Evolutionary conservation across 2,797 vertebrate genomes (phyloP).

Genomic region (Potorous gilbertii): DNA sequence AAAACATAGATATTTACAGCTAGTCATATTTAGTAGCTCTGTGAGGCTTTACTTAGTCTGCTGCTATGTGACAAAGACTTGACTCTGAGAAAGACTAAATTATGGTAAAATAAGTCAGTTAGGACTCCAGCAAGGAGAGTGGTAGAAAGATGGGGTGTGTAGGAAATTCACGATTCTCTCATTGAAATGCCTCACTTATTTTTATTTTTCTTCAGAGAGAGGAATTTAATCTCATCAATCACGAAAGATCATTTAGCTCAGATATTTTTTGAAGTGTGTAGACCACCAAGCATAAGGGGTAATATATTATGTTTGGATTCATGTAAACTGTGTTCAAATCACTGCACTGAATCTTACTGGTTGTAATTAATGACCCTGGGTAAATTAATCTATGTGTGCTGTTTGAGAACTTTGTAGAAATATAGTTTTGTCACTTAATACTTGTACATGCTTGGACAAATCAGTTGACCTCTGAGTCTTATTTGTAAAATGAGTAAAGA

Average conservation of each 20-base stretch:
- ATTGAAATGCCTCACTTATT: conserved; percentile 42
- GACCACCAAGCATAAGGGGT: background rate
- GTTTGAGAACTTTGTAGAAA: background rate
- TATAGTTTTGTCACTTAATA: background rate
- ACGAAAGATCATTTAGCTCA: conserved; percentile 30
- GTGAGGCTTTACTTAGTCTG: conserved; percentile 75
- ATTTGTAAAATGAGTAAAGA: background rate
- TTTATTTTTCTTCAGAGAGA: conserved; percentile 52
- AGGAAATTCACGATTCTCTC: conserved; percentile 55
- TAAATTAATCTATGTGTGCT: background rate
- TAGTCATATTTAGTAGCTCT: conserved; percentile 76
- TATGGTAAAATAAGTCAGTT: conserved; percentile 45
- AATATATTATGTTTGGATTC: background rate
- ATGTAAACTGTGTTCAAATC: background rate
- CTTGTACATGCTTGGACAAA: background rate
- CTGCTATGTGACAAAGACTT: conserved; percentile 68
- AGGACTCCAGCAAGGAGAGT: conserved; percentile 56
- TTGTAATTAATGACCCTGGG: background rate
- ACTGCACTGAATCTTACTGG: background rate
- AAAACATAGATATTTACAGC: conserved; percentile 64
- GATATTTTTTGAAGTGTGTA: background rate
- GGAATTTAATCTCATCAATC: conserved; percentile 21
- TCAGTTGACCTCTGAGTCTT: background rate
- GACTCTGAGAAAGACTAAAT: conserved; percentile 65
- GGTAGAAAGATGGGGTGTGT: conserved; percentile 45